Evolutionary conservation across 2,113 vertebrate species (phyloP).

Genomic region (Maccullochella peelii): DNA sequence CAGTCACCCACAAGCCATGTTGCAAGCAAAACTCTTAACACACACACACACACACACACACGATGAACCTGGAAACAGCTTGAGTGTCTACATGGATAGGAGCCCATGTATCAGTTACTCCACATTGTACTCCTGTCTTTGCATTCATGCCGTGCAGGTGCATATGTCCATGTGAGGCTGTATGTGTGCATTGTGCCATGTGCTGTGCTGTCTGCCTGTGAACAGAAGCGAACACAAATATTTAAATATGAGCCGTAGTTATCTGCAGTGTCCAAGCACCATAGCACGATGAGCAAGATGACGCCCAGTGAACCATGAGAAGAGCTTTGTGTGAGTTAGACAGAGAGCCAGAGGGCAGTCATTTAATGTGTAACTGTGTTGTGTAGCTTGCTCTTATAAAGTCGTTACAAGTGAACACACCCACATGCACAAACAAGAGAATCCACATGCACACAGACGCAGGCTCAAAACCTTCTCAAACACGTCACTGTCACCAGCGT

Average conservation of each 20-base stretch:
- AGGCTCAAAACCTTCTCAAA: not conserved
- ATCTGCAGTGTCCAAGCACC: conserved; percentile 17
- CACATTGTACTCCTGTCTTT: conserved; percentile 15
- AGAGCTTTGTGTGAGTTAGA: conserved; percentile 14
- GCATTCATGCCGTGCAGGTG: conserved; percentile 1
- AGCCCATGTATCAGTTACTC: conserved; percentile 28
- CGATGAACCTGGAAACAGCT: conserved; percentile 6
- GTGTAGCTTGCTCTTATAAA: conserved; percentile 5
- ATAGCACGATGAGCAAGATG: conserved; percentile 38
- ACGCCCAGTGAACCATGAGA: conserved; percentile 41
- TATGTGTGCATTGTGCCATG: not conserved
- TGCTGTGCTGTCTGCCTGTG: not conserved
- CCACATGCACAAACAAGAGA: not conserved
- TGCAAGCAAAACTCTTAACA: not conserved
- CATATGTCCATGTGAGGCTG: conserved; percentile 24
- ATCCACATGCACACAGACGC: conserved; percentile 1
- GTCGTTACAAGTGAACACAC: conserved; percentile 13
- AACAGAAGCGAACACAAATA: conserved; percentile 14
- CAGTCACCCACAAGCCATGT: not conserved
- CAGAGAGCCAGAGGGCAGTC: not conserved
- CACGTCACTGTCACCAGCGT: not conserved
- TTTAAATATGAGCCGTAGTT: conserved; percentile 15
- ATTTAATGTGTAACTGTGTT: conserved; percentile 26
- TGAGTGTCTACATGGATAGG: not conserved
- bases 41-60: not conserved